Evolutionary conservation across 2,797 vertebrate genomes (phyloP).

Genomic region (Phoxinus dragarum): DNA sequence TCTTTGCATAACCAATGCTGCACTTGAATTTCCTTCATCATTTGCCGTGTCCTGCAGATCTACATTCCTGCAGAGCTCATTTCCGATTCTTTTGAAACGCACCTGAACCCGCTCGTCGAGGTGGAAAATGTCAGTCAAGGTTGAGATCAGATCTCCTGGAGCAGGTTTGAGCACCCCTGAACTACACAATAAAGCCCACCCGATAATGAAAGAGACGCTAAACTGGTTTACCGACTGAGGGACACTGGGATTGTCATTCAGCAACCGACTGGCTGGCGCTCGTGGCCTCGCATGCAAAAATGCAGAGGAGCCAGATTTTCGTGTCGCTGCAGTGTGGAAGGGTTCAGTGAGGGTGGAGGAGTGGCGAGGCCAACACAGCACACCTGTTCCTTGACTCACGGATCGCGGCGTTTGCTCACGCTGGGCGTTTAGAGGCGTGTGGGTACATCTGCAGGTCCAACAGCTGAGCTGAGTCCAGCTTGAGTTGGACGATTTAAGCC

Average conservation of each 20-base stretch:
- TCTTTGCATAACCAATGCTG: neutral
- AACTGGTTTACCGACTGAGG: conserved; percentile 29
- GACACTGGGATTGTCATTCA: conserved; percentile 24
- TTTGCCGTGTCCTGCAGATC: neutral
- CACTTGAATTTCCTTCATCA: neutral
- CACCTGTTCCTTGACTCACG: neutral
- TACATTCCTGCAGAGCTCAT: neutral
- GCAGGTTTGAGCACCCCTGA: conserved; percentile 19
- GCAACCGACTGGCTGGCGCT: neutral
- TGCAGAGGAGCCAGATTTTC: conserved; percentile 59
- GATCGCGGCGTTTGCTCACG: too few relatives aligned
- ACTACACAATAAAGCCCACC: neutral
- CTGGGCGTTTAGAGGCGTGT: neutral
- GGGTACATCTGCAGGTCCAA: neutral
- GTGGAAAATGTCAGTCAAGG: neutral
- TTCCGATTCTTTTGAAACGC: neutral
- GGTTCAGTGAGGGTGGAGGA: conserved; percentile 9
- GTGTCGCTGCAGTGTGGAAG: conserved; percentile 23
- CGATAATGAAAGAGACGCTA: conserved; percentile 7
- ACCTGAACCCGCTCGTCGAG: neutral
- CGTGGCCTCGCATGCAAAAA: conserved; percentile 43
- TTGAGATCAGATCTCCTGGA: neutral
- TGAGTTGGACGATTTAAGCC: neutral
- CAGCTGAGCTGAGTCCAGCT: conserved; percentile 12
- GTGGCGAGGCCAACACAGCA: neutral